Percentiles rank a stretch among this genome's conserved stretches.
Conservation (phyloP, 2,888 invertebrate genomes). For the Limenitis camilla region DNA sequence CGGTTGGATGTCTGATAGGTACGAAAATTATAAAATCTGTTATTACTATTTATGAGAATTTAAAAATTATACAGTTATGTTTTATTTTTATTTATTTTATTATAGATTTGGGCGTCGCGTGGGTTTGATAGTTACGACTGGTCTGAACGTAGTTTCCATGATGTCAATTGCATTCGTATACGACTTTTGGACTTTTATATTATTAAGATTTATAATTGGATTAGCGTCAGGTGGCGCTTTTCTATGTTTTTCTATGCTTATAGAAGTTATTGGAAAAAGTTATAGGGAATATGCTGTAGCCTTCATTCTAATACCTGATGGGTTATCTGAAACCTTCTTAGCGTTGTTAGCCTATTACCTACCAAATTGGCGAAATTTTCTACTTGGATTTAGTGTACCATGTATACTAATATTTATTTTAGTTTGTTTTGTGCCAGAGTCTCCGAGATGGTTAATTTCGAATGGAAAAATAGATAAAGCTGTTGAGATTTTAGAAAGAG, state of each 20-base stretch:
- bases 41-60: no score
- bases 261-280: conserved; percentile 74
- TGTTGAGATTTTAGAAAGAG: conserved; percentile 35
- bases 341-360: conserved; percentile 40
- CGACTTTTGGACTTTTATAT: conserved; percentile 68
- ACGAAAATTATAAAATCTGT: neutral
- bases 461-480: conserved; percentile 37
- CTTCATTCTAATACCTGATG: conserved; percentile 34
- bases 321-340: conserved; percentile 32
- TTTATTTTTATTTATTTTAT: conserved; percentile 22
- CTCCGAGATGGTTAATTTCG: conserved; percentile 50
- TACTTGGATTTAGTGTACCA: conserved; percentile 31
- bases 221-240: conserved; percentile 84
- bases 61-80: neutral
- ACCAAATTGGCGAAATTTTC: conserved; percentile 37
- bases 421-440: conserved; percentile 41
- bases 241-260: conserved; percentile 57
- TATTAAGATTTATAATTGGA: conserved; percentile 78
- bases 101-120: conserved; percentile 58
- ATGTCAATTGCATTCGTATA: conserved; percentile 77
- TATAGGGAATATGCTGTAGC: conserved; percentile 49
- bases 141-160: conserved; percentile 78
- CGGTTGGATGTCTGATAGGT: conserved; percentile 54
- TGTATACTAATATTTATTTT: conserved; percentile 32
- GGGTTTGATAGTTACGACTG: conserved; percentile 77